Evolutionary conservation across 2,113 vertebrate species (phyloP), one percentile per base, ranked within the genome.

Genomic region (Hippocampus mohnikei): DNA sequence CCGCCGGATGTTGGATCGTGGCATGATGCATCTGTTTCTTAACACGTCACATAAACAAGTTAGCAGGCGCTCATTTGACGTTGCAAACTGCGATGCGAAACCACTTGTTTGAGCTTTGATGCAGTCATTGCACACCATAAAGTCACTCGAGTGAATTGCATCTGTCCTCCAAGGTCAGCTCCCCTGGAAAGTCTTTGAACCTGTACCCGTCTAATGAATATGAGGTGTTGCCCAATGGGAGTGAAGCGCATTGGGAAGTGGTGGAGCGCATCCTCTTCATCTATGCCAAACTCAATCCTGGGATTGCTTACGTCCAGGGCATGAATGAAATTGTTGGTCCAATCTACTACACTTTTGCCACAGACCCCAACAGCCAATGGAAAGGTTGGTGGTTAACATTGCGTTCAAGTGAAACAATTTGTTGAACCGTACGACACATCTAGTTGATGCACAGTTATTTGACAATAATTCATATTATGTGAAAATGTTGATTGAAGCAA

Each of bases 281-380:
- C 91, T 99, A 99, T 0, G 97, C 97, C 84, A 99, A 99, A 87
- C 95, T 99, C 84, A 99, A 99, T 84, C 97, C 97, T 0, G 97
- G 97, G 18, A 98, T 99, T 0, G 96, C 97, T 0, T 98, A 99
- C 0, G 96, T 98, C 0, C 97, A 99, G 89, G 97, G 97, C 79
- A 99, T 99, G 97, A 99, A 99, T 0, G 97, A 99, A 87, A 95
- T 99, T 0, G 96, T 98, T 6, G 97, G 96, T 8, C 97, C 97
- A 4, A 94, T 99, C 23, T 99, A 99, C 87, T 98, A 98, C 80
- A 98, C 96, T 0, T 99, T 99, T 64, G 96, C 96, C 79, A 98
- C 95, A 0, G 95, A 99, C 78, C 96, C 96, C 8, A 96, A 96
- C 87, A 91, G 82, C 0, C 88, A 95, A 48, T 98, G 97, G 96